Evolutionary conservation across 2,113 vertebrate species (phyloP).

Genomic region (Spea multiplicata): DNA sequence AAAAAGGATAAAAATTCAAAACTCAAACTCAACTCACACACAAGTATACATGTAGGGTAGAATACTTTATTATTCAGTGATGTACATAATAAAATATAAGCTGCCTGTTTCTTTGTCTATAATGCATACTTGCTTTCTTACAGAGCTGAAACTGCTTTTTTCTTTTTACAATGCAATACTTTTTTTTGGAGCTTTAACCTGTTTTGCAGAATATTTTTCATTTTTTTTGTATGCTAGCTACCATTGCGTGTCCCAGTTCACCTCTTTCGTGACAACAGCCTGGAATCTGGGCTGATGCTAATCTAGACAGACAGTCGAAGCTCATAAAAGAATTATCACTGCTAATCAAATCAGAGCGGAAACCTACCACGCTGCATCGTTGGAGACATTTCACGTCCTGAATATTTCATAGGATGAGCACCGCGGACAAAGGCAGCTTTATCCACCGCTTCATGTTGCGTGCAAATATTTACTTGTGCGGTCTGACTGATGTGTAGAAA

Average conservation of each 20-base stretch:
- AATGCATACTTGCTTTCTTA: no score
- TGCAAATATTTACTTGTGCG: conserved; percentile 89
- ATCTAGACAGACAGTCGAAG: conserved; percentile 84
- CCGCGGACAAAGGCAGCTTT: conserved; percentile 68
- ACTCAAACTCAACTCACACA: no score
- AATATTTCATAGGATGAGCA: conserved; percentile 90
- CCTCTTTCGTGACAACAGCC: conserved; percentile 81
- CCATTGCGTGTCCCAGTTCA: conserved; percentile 46
- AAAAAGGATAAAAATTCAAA: no score
- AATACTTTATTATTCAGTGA: no score
- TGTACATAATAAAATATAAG: no score
- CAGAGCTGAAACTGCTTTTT: conserved; percentile 6
- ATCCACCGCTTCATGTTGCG: conserved; percentile 78
- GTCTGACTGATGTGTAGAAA: conserved; percentile 59
- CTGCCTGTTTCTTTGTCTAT: no score
- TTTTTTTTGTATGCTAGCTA: conserved; percentile 6
- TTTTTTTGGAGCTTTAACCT: conserved; percentile 9
- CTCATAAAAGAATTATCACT: conserved; percentile 97
- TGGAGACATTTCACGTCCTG: conserved; percentile 72
- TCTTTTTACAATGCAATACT: background rate
- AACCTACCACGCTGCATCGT: conserved; percentile 80
- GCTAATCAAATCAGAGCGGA: conserved; percentile 93
- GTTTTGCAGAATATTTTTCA: conserved; percentile 19
- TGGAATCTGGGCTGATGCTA: conserved; percentile 80
- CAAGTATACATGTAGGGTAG: no score